Percentiles rank a stretch among this genome's conserved stretches.
Evolutionary conservation across 1,140 invertebrate species (phyloP).

Genomic region (Macrotrachela quadricornifera): DNA sequence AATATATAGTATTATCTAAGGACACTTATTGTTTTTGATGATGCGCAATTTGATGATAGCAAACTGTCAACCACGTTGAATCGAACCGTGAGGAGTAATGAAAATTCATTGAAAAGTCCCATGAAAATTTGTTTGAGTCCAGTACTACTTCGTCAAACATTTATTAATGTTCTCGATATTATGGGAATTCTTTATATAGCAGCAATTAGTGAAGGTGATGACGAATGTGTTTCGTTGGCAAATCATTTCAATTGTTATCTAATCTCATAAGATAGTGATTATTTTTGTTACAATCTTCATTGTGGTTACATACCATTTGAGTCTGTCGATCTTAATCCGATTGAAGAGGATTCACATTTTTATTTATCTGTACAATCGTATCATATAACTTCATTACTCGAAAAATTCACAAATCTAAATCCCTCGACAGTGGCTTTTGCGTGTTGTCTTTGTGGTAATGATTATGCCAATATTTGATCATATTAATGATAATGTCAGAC

Average conservation of each 20-base stretch:
- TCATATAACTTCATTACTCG: no score
- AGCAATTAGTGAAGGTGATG: slow-evolving; percentile 46
- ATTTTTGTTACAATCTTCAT: slow-evolving; percentile 55
- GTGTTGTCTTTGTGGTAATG: not conserved
- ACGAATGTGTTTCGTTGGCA: slow-evolving; percentile 53
- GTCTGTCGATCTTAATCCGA: slow-evolving; percentile 34
- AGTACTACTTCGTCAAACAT: no score
- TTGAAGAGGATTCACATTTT: not conserved
- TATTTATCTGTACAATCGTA: not conserved
- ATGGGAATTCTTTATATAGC: no score
- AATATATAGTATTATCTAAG: slow-evolving; percentile 41
- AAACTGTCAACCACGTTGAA: no score
- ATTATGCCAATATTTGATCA: not conserved
- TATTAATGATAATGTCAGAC: no score
- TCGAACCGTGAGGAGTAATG: not conserved
- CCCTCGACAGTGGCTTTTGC: not conserved
- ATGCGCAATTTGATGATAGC: not conserved
- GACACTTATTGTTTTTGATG: slow-evolving; percentile 20
- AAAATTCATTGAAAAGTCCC: not conserved
- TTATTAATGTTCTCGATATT: no score
- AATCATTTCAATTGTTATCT: slow-evolving; percentile 54
- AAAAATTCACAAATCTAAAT: no score
- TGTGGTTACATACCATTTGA: slow-evolving; percentile 50
- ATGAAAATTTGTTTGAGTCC: no score
- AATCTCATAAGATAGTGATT: slow-evolving; percentile 70